Conservation (phyloP, 2,113 vertebrate genomes). For the Zingel zingel region DNA sequence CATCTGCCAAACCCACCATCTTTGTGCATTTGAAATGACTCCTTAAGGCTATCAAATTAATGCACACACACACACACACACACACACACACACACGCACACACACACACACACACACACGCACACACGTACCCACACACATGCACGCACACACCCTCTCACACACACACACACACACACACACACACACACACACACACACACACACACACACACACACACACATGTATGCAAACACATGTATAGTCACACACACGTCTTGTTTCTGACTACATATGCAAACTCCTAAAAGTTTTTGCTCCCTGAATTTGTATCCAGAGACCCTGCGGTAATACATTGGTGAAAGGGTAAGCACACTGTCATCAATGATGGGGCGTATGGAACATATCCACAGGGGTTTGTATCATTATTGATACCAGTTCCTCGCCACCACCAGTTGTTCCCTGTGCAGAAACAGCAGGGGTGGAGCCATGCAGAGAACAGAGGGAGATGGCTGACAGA, state of each 20-base stretch:
- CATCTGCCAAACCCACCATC: conserved; percentile 52
- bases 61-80: neutral
- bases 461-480: conserved; percentile 47
- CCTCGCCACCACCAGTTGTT: conserved; percentile 27
- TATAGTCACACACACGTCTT: neutral
- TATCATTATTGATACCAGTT: conserved; percentile 67
- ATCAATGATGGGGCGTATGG: conserved; percentile 61
- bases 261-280: neutral
- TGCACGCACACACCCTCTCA: neutral
- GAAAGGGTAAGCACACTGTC: conserved; percentile 11
- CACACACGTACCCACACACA: neutral
- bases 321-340: conserved; percentile 7
- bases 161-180: no score
- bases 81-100: neutral
- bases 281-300: conserved; percentile 26
- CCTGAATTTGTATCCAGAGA: conserved; percentile 38
- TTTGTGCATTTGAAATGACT: conserved; percentile 20
- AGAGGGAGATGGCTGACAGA: conserved; percentile 31
- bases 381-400: conserved; percentile 46
- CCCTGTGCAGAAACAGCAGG: conserved; percentile 59
- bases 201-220: neutral
- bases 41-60: conserved; percentile 46
- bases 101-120: neutral
- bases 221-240: neutral
- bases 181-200: neutral